A percentile compares a stretch with the other conserved stretches of the same genome.
These are phyloP conservation scores for Tympanoctomys barrerae DNA, from an alignment of 2,797 vertebrate genomes.

Conservation along the genomic window DNA sequence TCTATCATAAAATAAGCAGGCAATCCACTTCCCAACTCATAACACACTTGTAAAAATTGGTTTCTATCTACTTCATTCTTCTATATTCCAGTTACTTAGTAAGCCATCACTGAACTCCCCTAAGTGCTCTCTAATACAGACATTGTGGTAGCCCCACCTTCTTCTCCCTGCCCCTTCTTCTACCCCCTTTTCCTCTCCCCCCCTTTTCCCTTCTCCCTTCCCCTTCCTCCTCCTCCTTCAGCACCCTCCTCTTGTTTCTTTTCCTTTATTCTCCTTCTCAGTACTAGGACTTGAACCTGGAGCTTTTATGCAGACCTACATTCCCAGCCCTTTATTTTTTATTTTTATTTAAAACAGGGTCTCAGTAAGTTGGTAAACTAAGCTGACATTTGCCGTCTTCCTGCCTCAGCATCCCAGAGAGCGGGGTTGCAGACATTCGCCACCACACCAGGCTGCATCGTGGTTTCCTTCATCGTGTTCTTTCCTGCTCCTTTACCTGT, in stretches of 20 bases:
- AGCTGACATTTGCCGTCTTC: neutral
- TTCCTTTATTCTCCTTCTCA: neutral
- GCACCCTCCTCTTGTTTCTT: neutral
- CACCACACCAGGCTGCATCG: neutral
- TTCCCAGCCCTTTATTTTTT: neutral
- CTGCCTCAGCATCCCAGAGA: neutral
- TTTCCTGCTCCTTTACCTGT: neutral
- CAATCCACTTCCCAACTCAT: too few relatives aligned
- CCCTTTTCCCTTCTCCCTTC: too few relatives aligned
- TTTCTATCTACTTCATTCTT: neutral
- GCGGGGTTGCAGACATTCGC: neutral
- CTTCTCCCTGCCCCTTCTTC: neutral
- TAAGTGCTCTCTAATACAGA: neutral
- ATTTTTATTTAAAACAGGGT: neutral
- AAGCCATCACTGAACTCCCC: neutral
- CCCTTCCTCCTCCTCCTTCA: neutral
- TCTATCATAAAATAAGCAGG: too few relatives aligned
- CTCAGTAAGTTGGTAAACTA: neutral
- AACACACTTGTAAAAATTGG: too few relatives aligned
- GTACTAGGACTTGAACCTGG: neutral
- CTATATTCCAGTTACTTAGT: neutral
- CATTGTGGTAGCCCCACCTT: neutral
- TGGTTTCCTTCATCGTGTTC: neutral
- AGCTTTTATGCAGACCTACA: neutral
- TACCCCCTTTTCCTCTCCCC: rapidly evolving